A percentile compares a stretch with the other conserved stretches of the same genome.
phyloP scores from a whole-genome alignment of 2,113 vertebrate genomes.

The Pitta sordida region DNA sequence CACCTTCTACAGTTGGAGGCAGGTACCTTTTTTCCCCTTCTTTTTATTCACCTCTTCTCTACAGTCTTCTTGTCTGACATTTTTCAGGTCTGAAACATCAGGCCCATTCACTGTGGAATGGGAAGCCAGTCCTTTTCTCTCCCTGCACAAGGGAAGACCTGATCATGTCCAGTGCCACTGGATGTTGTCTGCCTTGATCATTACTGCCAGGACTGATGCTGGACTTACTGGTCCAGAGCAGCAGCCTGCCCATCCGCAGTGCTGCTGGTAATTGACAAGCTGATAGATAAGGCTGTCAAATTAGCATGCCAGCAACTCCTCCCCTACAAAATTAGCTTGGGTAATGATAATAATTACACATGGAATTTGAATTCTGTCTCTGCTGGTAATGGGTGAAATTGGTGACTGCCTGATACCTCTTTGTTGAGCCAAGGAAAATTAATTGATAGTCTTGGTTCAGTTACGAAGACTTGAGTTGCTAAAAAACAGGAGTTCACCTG shows the following conservation, averaged over 20 bases:
- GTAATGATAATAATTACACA: background rate
- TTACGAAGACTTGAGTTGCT: background rate
- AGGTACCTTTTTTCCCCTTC: background rate
- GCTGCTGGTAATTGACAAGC: background rate
- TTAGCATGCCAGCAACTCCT: background rate
- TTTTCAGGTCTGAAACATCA: background rate
- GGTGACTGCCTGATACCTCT: background rate
- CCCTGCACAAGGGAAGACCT: background rate
- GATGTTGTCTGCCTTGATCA: accelerated
- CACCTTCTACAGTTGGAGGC: background rate
- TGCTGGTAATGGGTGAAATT: background rate
- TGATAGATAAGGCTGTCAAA: background rate
- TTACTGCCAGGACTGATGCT: background rate
- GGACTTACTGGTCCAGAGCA: background rate
- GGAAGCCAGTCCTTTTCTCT: background rate
- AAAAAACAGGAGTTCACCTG: background rate
- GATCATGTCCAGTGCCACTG: background rate
- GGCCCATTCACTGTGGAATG: accelerated
- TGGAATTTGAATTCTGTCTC: background rate
- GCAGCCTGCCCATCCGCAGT: background rate
- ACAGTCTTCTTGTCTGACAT: background rate
- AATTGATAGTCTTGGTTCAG: background rate
- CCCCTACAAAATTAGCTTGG: background rate
- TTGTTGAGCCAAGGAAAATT: background rate
- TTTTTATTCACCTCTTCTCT: background rate